phyloP scores from a whole-genome alignment of 2,113 vertebrate genomes.

The Zosterops lateralis region DNA sequence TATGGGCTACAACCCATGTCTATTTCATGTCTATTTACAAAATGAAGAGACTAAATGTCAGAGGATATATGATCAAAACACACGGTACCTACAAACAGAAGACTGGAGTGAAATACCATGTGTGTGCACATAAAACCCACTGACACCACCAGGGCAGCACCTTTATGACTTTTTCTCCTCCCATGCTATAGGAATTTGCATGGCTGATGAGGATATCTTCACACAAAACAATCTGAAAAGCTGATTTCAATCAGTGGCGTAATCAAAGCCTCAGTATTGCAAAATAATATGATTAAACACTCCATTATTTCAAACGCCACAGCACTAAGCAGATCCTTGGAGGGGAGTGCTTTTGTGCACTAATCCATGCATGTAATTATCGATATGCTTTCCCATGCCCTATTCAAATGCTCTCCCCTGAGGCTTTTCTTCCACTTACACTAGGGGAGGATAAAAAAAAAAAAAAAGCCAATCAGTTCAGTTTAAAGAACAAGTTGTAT shows the following conservation, averaged over 20 bases:
- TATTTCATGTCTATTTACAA: not conserved
- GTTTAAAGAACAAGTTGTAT: constrained; percentile 42
- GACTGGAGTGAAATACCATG: not conserved
- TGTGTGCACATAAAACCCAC: not conserved
- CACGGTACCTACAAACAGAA: not conserved
- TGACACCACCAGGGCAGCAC: not conserved
- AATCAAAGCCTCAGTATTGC: constrained; percentile 48
- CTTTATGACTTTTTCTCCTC: not conserved
- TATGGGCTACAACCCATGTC: no score
- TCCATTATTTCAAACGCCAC: constrained; percentile 27
- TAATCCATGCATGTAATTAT: constrained; percentile 50
- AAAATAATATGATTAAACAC: constrained; percentile 56
- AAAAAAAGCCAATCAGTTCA: constrained; percentile 10
- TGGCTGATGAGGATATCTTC: not conserved
- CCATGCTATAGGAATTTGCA: not conserved
- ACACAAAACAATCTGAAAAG: constrained; percentile 11
- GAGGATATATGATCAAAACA: not conserved
- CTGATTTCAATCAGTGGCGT: constrained; percentile 43
- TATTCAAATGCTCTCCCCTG: constrained; percentile 40
- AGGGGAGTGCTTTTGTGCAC: constrained; percentile 17
- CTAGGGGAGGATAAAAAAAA: not conserved
- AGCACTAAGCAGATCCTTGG: constrained; percentile 28
- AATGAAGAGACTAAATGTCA: not conserved
- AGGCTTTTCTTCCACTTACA: constrained; percentile 46
- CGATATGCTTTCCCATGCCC: constrained; percentile 32